Evolutionary conservation across 1,140 invertebrate genomes (phyloP), one percentile per base, ranked within the genome.

Genomic region (Halyomorpha halys): DNA sequence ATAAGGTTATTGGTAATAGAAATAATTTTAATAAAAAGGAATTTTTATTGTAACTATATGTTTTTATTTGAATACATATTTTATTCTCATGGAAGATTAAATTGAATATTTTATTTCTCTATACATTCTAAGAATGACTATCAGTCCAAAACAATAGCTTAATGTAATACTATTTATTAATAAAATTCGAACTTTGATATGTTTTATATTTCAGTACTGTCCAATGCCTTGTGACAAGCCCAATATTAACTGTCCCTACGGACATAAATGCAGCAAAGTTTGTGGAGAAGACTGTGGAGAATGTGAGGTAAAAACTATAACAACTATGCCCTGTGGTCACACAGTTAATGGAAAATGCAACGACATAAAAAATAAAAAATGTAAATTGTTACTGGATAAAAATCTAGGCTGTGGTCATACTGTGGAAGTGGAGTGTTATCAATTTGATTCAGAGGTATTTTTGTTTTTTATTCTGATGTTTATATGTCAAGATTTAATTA

Each of bases 231-330:
- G 81, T 67, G 70, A 70, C 68, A 66, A 68, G 0, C 77, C 75
- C 19, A 70, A 71, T 23, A 74, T 73, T 13, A 81, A 79, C 67
- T 72, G 70, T 3, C 49, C 65, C 21, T 70, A 73, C 1, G 67
- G 73, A 21, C 81, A 82, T 65, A 68, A 67, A 27, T 83, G 82
- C 61, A 59, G 66, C 0, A 78, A 75, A 68, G 47, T 63, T 14
- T 83, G 82, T 66, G 72, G 71, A 66, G 75, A 81, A 67, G 68
- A 71, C 18, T 83, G 82, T 71, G 73, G 73, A n/a, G 15, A 68
- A 4, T 83, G 81, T 70, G 63, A 69, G n/a, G 71, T 80, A 15
- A 49, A 44, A 11, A 51, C 61, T 25, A 19, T 63, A 6, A 65
- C 59, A 14, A n/a, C 14, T 0, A 47, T 67, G 14, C 44, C 44